Conservation (phyloP, 2,113 vertebrate species). For the Eudyptes chrysolophus region DNA sequence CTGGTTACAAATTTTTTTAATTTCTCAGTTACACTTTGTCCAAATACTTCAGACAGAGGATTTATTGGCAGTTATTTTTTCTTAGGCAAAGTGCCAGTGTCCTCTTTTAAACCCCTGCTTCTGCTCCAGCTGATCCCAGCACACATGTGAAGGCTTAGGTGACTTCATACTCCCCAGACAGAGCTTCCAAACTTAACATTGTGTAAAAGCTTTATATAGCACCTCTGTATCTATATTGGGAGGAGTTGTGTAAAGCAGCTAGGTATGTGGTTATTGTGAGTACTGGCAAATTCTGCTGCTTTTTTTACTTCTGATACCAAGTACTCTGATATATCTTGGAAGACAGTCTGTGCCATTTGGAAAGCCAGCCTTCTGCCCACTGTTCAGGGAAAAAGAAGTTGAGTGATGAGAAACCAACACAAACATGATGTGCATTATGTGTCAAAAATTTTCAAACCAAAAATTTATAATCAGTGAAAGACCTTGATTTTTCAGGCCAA, state of each 20-base stretch:
- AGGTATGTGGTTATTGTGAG: background rate
- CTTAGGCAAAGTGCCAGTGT: constrained; percentile 2
- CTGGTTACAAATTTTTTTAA: background rate
- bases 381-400: background rate
- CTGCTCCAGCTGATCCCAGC: background rate
- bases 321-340: background rate
- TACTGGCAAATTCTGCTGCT: background rate
- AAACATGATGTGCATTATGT: background rate
- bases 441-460: background rate
- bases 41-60: background rate
- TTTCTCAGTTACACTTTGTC: background rate
- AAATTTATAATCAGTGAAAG: background rate
- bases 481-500: background rate
- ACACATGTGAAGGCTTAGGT: constrained; percentile 14
- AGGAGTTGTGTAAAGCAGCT: background rate
- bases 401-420: background rate
- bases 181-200: background rate
- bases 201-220: background rate
- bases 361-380: background rate
- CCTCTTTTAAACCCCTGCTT: constrained; percentile 23
- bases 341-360: background rate
- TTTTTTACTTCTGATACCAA: constrained; percentile 19
- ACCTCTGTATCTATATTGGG: background rate
- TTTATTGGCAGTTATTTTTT: constrained; percentile 2
- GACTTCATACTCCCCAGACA: background rate